A percentile compares a stretch with the other conserved stretches of the same genome.
These are phyloP conservation scores for Tympanuchus pallidicinctus DNA, from an alignment of 2,113 vertebrate genomes.

Conservation along the genomic window DNA sequence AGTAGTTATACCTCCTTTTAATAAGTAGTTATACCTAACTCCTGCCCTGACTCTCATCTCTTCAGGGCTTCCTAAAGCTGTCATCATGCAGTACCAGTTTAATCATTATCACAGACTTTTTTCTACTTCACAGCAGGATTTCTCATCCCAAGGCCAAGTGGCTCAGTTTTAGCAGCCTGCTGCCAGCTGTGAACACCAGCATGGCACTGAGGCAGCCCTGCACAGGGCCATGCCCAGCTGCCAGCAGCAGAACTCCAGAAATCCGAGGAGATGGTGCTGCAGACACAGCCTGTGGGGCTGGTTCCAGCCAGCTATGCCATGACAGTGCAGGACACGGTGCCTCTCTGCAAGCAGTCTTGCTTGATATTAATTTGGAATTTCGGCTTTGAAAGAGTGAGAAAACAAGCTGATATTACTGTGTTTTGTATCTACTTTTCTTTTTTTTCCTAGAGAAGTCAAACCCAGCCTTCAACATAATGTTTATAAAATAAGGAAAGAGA, in stretches of 20 bases:
- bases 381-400: background rate
- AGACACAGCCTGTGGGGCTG: no score
- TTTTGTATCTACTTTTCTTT: background rate
- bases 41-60: background rate
- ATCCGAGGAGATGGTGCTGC: background rate
- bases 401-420: background rate
- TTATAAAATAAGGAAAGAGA: background rate
- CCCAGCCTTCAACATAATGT: background rate
- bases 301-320: background rate
- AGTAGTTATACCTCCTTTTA: background rate
- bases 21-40: background rate
- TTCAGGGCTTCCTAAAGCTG: background rate
- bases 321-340: background rate
- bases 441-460: background rate
- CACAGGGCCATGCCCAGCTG: fast-evolving
- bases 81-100: background rate
- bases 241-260: background rate
- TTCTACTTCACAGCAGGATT: background rate
- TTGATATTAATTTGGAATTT: background rate
- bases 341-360: background rate
- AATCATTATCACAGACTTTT: background rate
- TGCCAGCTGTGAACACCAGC: background rate
- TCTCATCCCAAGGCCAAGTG: background rate
- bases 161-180: background rate
- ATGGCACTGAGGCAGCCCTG: background rate